Conservation (phyloP, 2,888 invertebrate species). For the Amblyjoppa fuscipennis region DNA sequence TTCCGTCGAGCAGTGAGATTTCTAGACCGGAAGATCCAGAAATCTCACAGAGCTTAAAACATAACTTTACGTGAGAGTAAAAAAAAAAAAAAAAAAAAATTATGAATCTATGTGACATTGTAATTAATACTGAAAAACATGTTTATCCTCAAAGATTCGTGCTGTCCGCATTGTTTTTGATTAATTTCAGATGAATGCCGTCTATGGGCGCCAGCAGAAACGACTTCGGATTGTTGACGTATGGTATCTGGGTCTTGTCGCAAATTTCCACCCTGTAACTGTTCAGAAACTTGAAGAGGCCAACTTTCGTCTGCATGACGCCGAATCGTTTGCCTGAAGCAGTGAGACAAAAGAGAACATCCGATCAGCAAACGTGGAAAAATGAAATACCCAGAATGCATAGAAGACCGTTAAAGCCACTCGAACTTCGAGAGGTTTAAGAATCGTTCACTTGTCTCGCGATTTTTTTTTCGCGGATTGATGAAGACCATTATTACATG, state of each 20-base stretch:
- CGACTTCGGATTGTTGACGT: constrained; percentile 70
- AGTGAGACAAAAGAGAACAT: constrained; percentile 42
- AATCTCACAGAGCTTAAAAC: too few relatives aligned
- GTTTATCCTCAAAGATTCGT: neutral
- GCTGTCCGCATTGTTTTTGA: constrained; percentile 53
- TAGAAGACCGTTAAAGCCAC: neutral
- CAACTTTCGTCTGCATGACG: constrained; percentile 82
- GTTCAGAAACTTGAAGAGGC: constrained; percentile 79
- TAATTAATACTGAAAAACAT: neutral
- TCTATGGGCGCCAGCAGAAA: constrained; percentile 75
- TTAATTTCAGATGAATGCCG: constrained; percentile 78
- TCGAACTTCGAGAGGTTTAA: too few relatives aligned
- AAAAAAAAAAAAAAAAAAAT: neutral
- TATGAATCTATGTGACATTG: neutral
- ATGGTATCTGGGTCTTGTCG: constrained; percentile 77
- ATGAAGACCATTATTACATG: too few relatives aligned
- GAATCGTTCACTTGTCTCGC: neutral
- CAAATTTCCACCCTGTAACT: constrained; percentile 81
- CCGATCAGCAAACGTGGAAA: neutral
- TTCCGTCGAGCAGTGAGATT: too few relatives aligned
- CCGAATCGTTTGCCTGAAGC: constrained; percentile 78
- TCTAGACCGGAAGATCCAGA: too few relatives aligned
- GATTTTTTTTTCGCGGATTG: too few relatives aligned
- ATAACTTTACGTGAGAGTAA: neutral
- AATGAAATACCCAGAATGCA: neutral